phyloP scores from a whole-genome alignment of 2,113 vertebrate species.

The Melanotaenia duboulayi region DNA sequence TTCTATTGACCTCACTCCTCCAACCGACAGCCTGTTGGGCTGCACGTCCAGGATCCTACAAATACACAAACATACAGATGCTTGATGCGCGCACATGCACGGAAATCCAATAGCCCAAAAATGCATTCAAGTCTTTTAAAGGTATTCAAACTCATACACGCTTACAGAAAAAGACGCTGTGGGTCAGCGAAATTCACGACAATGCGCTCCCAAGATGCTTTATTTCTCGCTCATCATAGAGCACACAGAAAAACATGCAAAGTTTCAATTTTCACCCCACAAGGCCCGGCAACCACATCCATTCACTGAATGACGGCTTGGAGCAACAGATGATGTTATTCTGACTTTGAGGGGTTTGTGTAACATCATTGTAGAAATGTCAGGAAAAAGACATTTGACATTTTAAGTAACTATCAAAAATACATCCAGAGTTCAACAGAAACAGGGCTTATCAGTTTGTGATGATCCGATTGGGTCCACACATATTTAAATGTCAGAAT shows the following conservation, averaged over 20 bases:
- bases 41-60: slow-evolving; percentile 95
- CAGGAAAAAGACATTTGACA: not conserved
- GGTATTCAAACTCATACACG: not conserved
- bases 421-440: not conserved
- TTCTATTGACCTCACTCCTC: slow-evolving; percentile 90
- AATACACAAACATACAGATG: slow-evolving; percentile 33
- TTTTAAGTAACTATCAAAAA: not conserved
- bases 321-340: slow-evolving; percentile 40
- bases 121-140: slow-evolving; percentile 33
- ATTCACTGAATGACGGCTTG: slow-evolving; percentile 37
- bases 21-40: slow-evolving; percentile 93
- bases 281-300: slow-evolving; percentile 27
- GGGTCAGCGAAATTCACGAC: slow-evolving; percentile 48
- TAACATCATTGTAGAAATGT: slow-evolving; percentile 4
- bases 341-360: slow-evolving; percentile 11
- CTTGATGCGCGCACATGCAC: not conserved
- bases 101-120: slow-evolving; percentile 23
- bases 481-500: too few species aligned
- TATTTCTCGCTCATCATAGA: not conserved
- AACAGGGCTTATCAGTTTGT: not conserved
- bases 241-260: slow-evolving; percentile 35
- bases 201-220: slow-evolving; percentile 32
- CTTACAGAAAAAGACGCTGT: slow-evolving; percentile 31
- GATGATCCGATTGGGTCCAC: too few species aligned
- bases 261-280: slow-evolving; percentile 39